Conservation (phyloP, 1,140 invertebrate genomes). For the Steinernema feltiae region DNA sequence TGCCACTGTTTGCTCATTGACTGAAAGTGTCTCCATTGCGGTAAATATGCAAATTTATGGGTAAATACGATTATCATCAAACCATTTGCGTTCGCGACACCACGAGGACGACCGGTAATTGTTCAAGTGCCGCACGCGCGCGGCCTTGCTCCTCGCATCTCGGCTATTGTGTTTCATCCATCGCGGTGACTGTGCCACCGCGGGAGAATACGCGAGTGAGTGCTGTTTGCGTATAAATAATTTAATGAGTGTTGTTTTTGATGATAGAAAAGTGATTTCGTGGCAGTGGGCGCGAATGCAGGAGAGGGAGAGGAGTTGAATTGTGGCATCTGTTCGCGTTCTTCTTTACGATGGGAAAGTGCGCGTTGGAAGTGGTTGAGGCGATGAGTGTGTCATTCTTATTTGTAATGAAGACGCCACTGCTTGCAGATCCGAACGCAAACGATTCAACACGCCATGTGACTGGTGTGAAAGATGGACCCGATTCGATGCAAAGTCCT, state of each 20-base stretch:
- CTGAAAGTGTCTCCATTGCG: too few relatives aligned
- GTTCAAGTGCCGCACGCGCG: not conserved
- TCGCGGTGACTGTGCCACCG: not conserved
- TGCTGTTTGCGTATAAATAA: slow-evolving; percentile 5
- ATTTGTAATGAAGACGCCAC: not conserved
- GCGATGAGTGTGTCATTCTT: not conserved
- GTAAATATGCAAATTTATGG: slow-evolving; percentile 10
- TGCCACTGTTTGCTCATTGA: too few relatives aligned
- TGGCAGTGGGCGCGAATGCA: not conserved
- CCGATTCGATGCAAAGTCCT: slow-evolving; percentile 1
- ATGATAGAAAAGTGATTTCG: slow-evolving; percentile 6
- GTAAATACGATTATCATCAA: slow-evolving; percentile 6
- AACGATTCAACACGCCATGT: not conserved
- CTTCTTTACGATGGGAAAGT: slow-evolving; percentile 4
- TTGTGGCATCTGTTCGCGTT: not conserved
- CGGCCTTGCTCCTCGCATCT: not conserved
- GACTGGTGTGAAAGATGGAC: not conserved
- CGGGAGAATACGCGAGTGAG: not conserved
- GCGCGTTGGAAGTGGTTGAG: not conserved
- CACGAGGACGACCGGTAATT: not conserved
- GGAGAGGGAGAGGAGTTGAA: not conserved
- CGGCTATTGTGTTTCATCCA: slow-evolving; percentile 2
- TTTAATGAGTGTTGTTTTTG: slow-evolving; percentile 12
- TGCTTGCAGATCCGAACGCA: too few relatives aligned
- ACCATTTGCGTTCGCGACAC: not conserved